Conservation (phyloP, 2,888 invertebrate species). For the Portevinia maculata region DNA sequence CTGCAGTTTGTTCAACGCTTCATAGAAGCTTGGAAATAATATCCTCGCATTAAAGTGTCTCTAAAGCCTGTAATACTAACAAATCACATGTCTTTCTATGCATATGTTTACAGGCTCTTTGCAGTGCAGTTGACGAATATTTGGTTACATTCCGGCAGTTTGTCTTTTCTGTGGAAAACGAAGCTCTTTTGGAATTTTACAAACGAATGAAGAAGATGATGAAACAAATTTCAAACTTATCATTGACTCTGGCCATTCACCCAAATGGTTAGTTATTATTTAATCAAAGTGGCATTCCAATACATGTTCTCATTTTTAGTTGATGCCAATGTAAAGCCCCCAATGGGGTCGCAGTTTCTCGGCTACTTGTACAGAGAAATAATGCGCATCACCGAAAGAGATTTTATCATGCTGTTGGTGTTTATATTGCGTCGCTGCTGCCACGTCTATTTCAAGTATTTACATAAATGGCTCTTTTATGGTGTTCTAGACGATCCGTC, state of each 20-base stretch:
- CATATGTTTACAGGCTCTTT: constrained; percentile 84
- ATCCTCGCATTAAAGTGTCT: too few relatives aligned
- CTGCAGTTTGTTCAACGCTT: too few relatives aligned
- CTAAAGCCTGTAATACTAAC: too few relatives aligned
- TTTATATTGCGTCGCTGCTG: constrained; percentile 80
- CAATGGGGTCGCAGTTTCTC: constrained; percentile 79
- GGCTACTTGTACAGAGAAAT: constrained; percentile 80
- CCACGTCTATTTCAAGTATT: constrained; percentile 82
- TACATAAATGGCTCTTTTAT: constrained; percentile 93
- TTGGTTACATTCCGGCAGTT: constrained; percentile 85
- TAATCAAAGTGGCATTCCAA: neutral
- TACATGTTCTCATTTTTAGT: constrained; percentile 74
- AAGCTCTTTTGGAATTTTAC: constrained; percentile 77
- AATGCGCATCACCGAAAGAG: constrained; percentile 78
- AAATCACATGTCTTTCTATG: neutral
- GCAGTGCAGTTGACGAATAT: constrained; percentile 85
- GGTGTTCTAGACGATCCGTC: constrained; percentile 91
- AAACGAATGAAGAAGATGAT: constrained; percentile 77
- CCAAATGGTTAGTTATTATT: constrained; percentile 76
- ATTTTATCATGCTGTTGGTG: constrained; percentile 79
- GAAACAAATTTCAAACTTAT: constrained; percentile 78
- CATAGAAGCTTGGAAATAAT: too few relatives aligned
- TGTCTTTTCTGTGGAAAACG: constrained; percentile 77
- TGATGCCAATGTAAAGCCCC: constrained; percentile 76
- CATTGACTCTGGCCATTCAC: constrained; percentile 78